These are phyloP conservation scores for Anas platyrhynchos DNA, from an alignment of 2,113 vertebrate species.

Conservation along the genomic window DNA sequence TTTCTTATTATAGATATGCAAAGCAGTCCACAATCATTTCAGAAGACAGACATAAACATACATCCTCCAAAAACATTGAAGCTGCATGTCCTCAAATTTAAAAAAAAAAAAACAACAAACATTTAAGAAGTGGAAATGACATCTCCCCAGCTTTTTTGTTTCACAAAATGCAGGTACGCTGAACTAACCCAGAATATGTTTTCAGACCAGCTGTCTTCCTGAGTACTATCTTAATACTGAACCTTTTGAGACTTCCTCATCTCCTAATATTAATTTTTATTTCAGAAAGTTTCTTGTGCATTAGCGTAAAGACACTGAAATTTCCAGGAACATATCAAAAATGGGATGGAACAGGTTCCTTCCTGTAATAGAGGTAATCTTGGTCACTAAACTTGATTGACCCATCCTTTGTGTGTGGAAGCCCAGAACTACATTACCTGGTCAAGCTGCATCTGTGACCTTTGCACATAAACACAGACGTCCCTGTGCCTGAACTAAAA, in stretches of 20 bases:
- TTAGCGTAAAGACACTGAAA: neutral
- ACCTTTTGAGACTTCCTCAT: neutral
- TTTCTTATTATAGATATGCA: neutral
- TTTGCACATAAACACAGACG: neutral
- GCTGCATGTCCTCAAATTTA: neutral
- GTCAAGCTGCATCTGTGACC: neutral
- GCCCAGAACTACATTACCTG: neutral
- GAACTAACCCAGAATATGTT: neutral
- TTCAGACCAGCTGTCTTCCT: neutral
- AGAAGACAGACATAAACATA: neutral
- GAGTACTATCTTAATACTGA: neutral
- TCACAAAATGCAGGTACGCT: neutral
- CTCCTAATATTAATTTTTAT: rapidly evolving
- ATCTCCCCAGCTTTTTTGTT: neutral
- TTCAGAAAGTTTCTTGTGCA: neutral
- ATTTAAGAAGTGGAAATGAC: neutral
- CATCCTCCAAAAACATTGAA: neutral
- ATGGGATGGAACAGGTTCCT: neutral
- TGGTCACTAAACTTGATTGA: neutral
- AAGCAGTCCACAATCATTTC: neutral
- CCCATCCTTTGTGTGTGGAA: neutral
- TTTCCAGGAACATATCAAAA: neutral
- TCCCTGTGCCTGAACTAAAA: neutral
- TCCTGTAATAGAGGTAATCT: neutral
- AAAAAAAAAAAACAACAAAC: neutral